Evolutionary conservation across 2,888 invertebrate species (phyloP).

Genomic region (Cacoxenus indagator): DNA sequence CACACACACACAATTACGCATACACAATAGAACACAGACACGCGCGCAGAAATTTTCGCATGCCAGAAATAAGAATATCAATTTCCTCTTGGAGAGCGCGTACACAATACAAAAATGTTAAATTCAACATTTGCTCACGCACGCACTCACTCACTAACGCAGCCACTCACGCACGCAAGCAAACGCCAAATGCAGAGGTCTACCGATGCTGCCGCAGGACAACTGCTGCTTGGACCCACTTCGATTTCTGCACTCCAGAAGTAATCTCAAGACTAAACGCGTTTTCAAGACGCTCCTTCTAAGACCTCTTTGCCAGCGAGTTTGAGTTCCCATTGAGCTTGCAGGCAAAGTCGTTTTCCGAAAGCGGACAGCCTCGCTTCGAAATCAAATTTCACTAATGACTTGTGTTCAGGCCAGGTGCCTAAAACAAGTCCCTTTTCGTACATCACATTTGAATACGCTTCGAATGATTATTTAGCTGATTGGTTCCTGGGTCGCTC

Average conservation of each 20-base stretch:
- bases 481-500: neutral
- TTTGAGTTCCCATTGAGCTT: neutral
- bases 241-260: neutral
- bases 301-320: neutral
- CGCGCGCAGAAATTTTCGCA: slow-evolving; percentile 38
- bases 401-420: neutral
- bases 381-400: neutral
- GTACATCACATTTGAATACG: neutral
- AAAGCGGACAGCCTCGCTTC: neutral
- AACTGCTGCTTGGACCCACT: neutral
- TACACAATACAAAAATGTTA: slow-evolving; percentile 45
- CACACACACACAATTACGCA: slow-evolving; percentile 35
- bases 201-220: neutral
- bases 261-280: neutral
- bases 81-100: slow-evolving; percentile 58
- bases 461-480: neutral
- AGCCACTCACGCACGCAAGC: slow-evolving; percentile 25
- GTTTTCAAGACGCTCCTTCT: neutral
- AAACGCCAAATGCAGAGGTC: neutral
- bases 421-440: too few relatives aligned
- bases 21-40: slow-evolving; percentile 28
- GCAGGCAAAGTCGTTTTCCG: neutral
- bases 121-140: slow-evolving; percentile 38
- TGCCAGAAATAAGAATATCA: slow-evolving; percentile 60
- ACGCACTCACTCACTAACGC: slow-evolving; percentile 34